Percentiles rank a stretch among this genome's conserved stretches.
Conservation (phyloP, 1,140 invertebrate genomes). For the Bombyx mori region ASM3026992v2 NC_085111.1:1893501-1894000, state of each 20-base stretch:
- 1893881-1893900: too few relatives aligned
- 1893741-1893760: too few relatives aligned
- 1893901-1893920: too few relatives aligned
- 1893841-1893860: too few relatives aligned
- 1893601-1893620: constrained; percentile 98
- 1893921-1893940: too few relatives aligned
- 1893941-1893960: too few relatives aligned
- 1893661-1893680: constrained; percentile 92
- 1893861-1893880: too few relatives aligned
- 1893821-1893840: too few relatives aligned
- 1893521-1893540: background rate
- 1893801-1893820: background rate
- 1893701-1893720: constrained; percentile 98
- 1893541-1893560: constrained; percentile 3
- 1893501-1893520: background rate
- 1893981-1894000: too few relatives aligned
- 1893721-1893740: constrained; percentile 93
- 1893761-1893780: too few relatives aligned
- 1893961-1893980: too few relatives aligned
- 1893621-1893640: constrained; percentile 99
- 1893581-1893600: constrained; percentile 92
- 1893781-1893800: constrained; percentile 1
- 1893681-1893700: constrained; percentile 99
- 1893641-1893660: constrained; percentile 98
- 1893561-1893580: constrained; percentile 1